Base-by-base conservation (phyloP, 1,140 invertebrate species). In the Microvelia longipes region DNA sequence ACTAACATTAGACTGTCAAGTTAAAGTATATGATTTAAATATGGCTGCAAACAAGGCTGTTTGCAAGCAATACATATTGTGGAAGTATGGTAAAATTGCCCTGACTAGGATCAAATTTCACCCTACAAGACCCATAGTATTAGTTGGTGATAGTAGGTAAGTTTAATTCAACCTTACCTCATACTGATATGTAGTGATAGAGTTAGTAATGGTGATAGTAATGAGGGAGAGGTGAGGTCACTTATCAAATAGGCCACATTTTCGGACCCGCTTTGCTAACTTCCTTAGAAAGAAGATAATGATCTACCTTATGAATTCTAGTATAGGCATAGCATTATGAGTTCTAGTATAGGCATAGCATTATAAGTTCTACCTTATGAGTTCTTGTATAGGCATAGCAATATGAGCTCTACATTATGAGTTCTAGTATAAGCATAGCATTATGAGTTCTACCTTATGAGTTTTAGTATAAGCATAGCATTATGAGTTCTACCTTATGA, bases 101-200 rank as follows among this genome's bases (percentile, higher is more conserved):
- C 81, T 94, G 19, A 94, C 93, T 0, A 84, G 90, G 72, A 80
- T 97, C 26, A 85, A 89, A 61, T 96, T 98, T 78, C 96, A 96
- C 79, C 82, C 86, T 50, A 85, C 85, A 70, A 80, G 94, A 69
- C 93, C 94, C 0, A 90, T 96, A 66, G 84, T 98, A 29, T 86
- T 96, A 30, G 90, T 94, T 28, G 93, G 93, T 0, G 94, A 96
- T 80, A 91, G 93, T 75, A 93, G 92, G 93, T 95, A 82, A 85
- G 81, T 60, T 60, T 19, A 60, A 60, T 60, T 11, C 19, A 60
- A 11, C 11, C 19, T 60, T 60, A 60, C 11, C 19, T 60, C 11
- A 11, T 60, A 11, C 19, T 60, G 19, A 19, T 60, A 11, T 60
- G 35, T 11, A 11, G 35, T 60, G 11, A 19, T 11, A 60, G 35